These are phyloP conservation scores for Campoplex capitator DNA, from an alignment of 2,888 invertebrate species.

Conservation along the genomic window DNA sequence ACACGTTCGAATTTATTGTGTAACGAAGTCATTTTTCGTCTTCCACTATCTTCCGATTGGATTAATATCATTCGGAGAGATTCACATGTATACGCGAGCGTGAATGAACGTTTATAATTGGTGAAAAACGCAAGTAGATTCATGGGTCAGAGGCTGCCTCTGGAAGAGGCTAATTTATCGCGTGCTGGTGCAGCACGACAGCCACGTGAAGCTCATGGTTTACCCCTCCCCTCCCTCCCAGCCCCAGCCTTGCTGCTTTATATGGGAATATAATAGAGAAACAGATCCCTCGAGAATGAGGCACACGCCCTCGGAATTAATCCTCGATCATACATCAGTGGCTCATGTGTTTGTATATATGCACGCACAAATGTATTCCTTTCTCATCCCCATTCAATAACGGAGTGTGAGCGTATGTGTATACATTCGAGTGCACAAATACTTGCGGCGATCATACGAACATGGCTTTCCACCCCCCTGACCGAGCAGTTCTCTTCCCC, in stretches of 20 bases:
- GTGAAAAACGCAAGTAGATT: conserved; percentile 64
- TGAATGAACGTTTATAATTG: conserved; percentile 48
- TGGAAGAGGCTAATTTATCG: conserved; percentile 63
- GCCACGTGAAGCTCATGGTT: conserved; percentile 45
- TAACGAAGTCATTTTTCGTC: not conserved
- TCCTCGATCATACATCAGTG: conserved; percentile 77
- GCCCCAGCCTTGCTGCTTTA: conserved; percentile 38
- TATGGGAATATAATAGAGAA: conserved; percentile 65
- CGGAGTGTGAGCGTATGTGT: not conserved
- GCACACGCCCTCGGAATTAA: conserved; percentile 78
- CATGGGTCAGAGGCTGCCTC: conserved; percentile 42
- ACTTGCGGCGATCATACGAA: not conserved
- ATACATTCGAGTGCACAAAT: not conserved
- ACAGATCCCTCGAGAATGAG: conserved; percentile 66
- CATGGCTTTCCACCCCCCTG: not conserved
- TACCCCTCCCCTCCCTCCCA: no score
- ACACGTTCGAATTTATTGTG: no score
- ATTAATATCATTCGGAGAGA: not conserved
- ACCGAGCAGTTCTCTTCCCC: not conserved
- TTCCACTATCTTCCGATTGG: not conserved
- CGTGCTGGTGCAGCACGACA: conserved; percentile 55
- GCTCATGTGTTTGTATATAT: conserved; percentile 44
- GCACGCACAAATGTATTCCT: not conserved
- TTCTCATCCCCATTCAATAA: conserved; percentile 2
- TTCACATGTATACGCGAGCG: not conserved